Evolutionary conservation across 2,797 vertebrate species (phyloP).

Genomic region (Apogon hyalosoma): DNA sequence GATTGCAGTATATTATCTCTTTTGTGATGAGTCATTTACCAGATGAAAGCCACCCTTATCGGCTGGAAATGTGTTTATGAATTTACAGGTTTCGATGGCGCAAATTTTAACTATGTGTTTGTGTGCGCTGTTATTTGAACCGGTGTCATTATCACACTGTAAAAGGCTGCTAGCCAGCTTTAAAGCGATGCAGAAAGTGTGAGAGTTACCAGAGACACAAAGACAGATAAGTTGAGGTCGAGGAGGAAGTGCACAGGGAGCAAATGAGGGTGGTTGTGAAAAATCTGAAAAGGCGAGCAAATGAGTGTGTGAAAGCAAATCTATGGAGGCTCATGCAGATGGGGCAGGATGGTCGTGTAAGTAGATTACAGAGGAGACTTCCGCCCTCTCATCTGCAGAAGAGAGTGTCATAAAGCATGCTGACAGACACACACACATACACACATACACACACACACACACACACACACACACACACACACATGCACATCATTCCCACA

Average conservation of each 20-base stretch:
- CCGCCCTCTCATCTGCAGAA: conserved; percentile 80
- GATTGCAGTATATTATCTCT: conserved; percentile 33
- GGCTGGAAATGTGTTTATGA: conserved; percentile 46
- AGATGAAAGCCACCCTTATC: conserved; percentile 55
- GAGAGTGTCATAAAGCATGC: conserved; percentile 79
- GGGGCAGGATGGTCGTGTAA: conserved; percentile 75
- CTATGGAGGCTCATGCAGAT: conserved; percentile 65
- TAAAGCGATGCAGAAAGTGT: conserved; percentile 46
- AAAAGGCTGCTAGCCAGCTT: conserved; percentile 44
- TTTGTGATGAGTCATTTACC: conserved; percentile 26
- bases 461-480: conserved; percentile 25
- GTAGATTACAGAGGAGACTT: conserved; percentile 83
- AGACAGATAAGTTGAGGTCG: conserved; percentile 67
- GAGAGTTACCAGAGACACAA: conserved; percentile 53
- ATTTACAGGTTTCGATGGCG: conserved; percentile 43
- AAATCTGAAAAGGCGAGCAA: conserved; percentile 66
- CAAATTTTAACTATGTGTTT: conserved; percentile 20
- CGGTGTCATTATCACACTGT: conserved; percentile 53
- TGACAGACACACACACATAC: conserved; percentile 57
- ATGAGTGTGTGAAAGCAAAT: conserved; percentile 74
- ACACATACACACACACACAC: conserved; percentile 29
- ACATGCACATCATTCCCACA: conserved; percentile 64
- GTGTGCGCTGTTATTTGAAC: conserved; percentile 10
- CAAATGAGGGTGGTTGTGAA: conserved; percentile 58
- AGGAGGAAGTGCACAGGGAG: conserved; percentile 67